phyloP scores from a whole-genome alignment of 2,888 invertebrate species.

The Galeruca laticollis region DNA sequence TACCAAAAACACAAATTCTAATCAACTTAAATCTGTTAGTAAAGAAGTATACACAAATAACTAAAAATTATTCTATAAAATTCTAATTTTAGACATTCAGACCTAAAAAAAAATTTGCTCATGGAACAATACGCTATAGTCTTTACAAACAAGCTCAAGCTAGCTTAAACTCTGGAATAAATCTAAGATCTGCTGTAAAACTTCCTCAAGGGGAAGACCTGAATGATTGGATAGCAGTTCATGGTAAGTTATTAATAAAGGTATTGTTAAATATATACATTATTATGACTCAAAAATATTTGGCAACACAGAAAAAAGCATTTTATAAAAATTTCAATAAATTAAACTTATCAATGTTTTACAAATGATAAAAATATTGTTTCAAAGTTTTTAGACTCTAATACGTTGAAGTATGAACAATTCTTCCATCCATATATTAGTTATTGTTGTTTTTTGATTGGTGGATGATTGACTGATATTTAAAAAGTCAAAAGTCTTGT shows the following conservation, averaged over 20 bases:
- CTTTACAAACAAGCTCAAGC: conserved; percentile 93
- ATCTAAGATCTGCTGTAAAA: conserved; percentile 83
- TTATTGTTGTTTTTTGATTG: too few relatives aligned
- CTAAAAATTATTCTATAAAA: conserved; percentile 4
- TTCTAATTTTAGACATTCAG: conserved; percentile 81
- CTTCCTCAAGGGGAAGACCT: conserved; percentile 86
- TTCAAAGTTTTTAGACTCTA: too few relatives aligned
- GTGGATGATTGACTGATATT: too few relatives aligned
- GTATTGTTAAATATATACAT: neutral
- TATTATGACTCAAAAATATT: neutral
- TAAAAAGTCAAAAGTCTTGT: too few relatives aligned
- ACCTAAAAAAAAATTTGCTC: conserved; percentile 88
- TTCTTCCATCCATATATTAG: too few relatives aligned
- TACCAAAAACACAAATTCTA: conserved; percentile 21
- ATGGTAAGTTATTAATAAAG: conserved; percentile 71
- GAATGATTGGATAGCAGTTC: conserved; percentile 94
- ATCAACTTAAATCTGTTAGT: conserved; percentile 19
- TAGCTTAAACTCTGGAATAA: conserved; percentile 89
- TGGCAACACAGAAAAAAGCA: neutral
- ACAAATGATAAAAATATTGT: too few relatives aligned
- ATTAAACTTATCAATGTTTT: too few relatives aligned
- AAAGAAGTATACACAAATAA: conserved; percentile 12
- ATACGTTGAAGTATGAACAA: too few relatives aligned
- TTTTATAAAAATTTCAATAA: neutral
- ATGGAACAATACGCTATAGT: conserved; percentile 88